Conservation (phyloP, 2,797 vertebrate genomes). For the Sebastes melanostomus region DNA sequence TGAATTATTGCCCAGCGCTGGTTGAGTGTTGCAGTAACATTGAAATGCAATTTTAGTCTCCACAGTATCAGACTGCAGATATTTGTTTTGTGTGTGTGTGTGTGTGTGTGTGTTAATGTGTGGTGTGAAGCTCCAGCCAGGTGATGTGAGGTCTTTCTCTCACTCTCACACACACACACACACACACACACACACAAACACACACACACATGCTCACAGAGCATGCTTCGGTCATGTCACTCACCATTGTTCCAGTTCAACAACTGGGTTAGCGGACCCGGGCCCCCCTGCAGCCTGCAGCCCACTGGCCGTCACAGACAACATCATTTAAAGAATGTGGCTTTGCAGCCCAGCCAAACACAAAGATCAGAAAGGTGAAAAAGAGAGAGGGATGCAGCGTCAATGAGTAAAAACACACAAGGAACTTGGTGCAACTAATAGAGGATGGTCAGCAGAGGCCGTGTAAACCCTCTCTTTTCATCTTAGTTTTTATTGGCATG, state of each 20-base stretch:
- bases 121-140: background rate
- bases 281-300: slow-evolving; percentile 17
- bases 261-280: slow-evolving; percentile 37
- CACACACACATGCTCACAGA: slow-evolving; percentile 14
- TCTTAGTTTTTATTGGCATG: slow-evolving; percentile 3
- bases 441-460: background rate
- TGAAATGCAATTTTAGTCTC: background rate
- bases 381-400: background rate
- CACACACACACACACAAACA: no score
- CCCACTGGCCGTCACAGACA: slow-evolving; percentile 32
- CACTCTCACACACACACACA: background rate
- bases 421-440: background rate
- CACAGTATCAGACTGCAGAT: background rate
- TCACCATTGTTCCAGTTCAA: slow-evolving; percentile 54
- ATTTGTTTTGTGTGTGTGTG: background rate
- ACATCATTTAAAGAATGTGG: slow-evolving; percentile 55
- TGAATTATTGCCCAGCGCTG: background rate
- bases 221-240: slow-evolving; percentile 37
- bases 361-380: slow-evolving; percentile 14
- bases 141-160: background rate
- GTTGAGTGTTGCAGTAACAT: background rate
- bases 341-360: slow-evolving; percentile 4
- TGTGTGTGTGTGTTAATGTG: background rate
- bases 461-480: background rate
- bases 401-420: background rate